Evolutionary conservation across 2,888 invertebrate species (phyloP).

Genomic region (Mesorhabditis sp.): DNA sequence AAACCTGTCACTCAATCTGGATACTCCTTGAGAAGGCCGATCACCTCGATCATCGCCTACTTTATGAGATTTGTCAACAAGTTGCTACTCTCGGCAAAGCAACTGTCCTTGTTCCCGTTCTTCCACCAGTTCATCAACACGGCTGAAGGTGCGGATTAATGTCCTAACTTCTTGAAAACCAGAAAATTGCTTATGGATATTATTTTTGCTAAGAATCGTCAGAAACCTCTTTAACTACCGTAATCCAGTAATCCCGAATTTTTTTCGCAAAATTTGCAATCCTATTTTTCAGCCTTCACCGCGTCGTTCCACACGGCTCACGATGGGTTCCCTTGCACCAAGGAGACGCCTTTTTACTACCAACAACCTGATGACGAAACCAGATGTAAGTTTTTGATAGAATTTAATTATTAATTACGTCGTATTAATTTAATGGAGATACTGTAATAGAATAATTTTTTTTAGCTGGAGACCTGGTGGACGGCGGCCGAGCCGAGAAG

Average conservation of each 20-base stretch:
- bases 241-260: not conserved
- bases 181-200: not conserved
- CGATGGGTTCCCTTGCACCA: slow-evolving; percentile 47
- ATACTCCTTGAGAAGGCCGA: not conserved
- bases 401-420: no score
- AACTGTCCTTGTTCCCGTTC: not conserved
- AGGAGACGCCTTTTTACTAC: slow-evolving; percentile 43
- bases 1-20: not conserved
- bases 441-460: not conserved
- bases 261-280: no score
- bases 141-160: not conserved
- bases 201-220: not conserved
- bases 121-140: not conserved
- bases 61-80: not conserved
- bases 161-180: not conserved
- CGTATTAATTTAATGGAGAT: not conserved
- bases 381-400: no score
- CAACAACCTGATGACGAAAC: no score
- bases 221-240: slow-evolving; percentile 3
- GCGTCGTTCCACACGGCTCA: slow-evolving; percentile 42
- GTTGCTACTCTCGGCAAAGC: not conserved
- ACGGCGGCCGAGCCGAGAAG: slow-evolving; percentile 39
- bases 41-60: not conserved
- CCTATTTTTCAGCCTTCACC: slow-evolving; percentile 35
- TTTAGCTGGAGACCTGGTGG: slow-evolving; percentile 29